Percentiles rank a stretch among this genome's conserved stretches.
phyloP scores from a whole-genome alignment of 2,888 invertebrate genomes.

The Gymnocheta viridis region DNA sequence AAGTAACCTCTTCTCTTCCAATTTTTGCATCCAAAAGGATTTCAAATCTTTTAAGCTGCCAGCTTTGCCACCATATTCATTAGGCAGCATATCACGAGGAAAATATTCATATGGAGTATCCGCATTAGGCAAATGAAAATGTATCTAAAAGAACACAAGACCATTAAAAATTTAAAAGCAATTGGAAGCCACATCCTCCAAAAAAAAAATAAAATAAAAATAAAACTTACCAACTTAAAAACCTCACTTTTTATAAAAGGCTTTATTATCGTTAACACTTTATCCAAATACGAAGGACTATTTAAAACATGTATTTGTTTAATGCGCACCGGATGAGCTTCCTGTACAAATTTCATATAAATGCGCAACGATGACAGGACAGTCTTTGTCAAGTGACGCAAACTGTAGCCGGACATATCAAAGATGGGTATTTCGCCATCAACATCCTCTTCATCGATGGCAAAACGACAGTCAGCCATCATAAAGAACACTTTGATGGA shows the following conservation, averaged over 20 bases:
- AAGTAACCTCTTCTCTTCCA: conserved; percentile 84
- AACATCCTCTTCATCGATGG: conserved; percentile 82
- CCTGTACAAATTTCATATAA: conserved; percentile 89
- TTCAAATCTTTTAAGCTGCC: conserved; percentile 85
- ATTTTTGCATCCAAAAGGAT: conserved; percentile 84
- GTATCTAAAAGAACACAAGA: conserved; percentile 82
- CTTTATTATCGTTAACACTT: conserved; percentile 85
- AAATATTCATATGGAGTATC: conserved; percentile 86
- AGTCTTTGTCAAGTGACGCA: conserved; percentile 86
- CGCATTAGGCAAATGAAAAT: conserved; percentile 87
- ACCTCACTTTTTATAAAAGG: conserved; percentile 87
- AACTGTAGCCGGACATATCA: conserved; percentile 86
- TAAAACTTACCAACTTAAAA: conserved; percentile 84
- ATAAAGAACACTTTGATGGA: conserved; percentile 88
- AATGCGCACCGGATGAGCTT: conserved; percentile 87
- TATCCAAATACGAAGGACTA: conserved; percentile 86
- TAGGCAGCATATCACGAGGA: conserved; percentile 85
- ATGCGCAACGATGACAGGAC: conserved; percentile 85
- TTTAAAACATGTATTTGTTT: conserved; percentile 87
- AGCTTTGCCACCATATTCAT: conserved; percentile 87
- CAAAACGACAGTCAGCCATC: conserved; percentile 87
- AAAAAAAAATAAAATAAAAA: too few relatives aligned
- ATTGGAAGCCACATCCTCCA: not conserved
- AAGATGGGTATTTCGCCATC: conserved; percentile 88
- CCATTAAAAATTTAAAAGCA: not conserved